A percentile compares a stretch with the other conserved stretches of the same genome.
Evolutionary conservation across 2,797 vertebrate species (phyloP).

Genomic region (Odontamblyopus rebecca): DNA sequence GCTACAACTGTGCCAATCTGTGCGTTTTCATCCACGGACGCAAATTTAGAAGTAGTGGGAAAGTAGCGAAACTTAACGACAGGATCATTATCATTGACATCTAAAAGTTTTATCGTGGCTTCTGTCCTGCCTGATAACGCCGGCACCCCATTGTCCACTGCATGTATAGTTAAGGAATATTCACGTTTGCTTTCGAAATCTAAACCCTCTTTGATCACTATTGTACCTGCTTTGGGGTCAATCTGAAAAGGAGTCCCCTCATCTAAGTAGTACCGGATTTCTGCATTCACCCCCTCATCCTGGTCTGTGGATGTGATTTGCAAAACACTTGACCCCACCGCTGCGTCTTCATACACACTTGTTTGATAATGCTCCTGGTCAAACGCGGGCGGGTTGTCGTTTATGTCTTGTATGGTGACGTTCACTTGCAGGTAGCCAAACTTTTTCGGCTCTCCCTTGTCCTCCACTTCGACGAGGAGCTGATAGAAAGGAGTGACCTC

Average conservation of each 20-base stretch:
- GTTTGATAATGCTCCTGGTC: conserved; percentile 87
- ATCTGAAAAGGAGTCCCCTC: conserved; percentile 91
- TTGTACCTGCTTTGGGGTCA: conserved; percentile 89
- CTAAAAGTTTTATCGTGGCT: conserved; percentile 88
- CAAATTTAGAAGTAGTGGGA: conserved; percentile 92
- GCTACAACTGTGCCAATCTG: conserved; percentile 95
- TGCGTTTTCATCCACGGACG: conserved; percentile 95
- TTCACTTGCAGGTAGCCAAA: conserved; percentile 94
- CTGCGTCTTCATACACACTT: conserved; percentile 89
- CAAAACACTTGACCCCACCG: conserved; percentile 87
- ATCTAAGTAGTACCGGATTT: conserved; percentile 90
- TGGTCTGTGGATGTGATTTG: conserved; percentile 88
- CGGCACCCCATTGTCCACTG: conserved; percentile 87
- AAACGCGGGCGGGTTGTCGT: conserved; percentile 93
- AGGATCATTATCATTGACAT: conserved; percentile 96
- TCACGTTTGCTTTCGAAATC: conserved; percentile 89
- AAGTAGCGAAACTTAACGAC: conserved; percentile 96
- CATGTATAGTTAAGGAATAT: conserved; percentile 92
- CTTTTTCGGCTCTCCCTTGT: conserved; percentile 91
- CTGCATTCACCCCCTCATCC: conserved; percentile 92
- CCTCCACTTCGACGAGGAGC: conserved; percentile 92
- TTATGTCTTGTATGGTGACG: conserved; percentile 95
- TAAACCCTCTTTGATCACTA: conserved; percentile 88
- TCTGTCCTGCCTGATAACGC: conserved; percentile 88
- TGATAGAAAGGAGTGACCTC: conserved; percentile 89